Evolutionary conservation across 2,888 invertebrate genomes (phyloP).

Genomic region (Volucella zonaria): DNA sequence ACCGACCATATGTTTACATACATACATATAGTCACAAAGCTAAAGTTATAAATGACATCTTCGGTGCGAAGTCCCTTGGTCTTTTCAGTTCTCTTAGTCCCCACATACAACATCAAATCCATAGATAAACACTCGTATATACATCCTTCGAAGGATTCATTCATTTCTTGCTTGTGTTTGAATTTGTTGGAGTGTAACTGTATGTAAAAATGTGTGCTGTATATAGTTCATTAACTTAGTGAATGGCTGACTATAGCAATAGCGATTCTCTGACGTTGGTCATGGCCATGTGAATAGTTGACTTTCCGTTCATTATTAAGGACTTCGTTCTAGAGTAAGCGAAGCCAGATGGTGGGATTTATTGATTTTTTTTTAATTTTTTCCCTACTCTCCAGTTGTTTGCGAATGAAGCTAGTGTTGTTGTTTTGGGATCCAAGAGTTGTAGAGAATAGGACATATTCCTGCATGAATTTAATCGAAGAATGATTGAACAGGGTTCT

Average conservation of each 20-base stretch:
- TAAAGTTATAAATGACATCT: no score
- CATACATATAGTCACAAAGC: no score
- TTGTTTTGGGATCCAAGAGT: neutral
- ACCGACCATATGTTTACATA: no score
- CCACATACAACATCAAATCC: no score
- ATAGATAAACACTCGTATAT: no score
- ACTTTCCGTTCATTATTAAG: conserved; percentile 20
- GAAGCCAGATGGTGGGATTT: conserved; percentile 46
- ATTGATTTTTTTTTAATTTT: conserved; percentile 36
- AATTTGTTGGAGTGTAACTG: neutral
- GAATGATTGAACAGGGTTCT: conserved; percentile 9
- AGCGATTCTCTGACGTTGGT: neutral
- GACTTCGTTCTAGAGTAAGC: conserved; percentile 6
- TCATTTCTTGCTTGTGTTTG: no score
- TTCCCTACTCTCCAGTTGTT: neutral
- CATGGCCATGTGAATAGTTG: conserved; percentile 26
- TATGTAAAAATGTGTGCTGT: neutral
- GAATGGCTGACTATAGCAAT: neutral
- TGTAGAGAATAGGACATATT: neutral
- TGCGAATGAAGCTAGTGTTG: neutral
- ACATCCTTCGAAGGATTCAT: no score
- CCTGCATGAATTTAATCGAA: conserved; percentile 35
- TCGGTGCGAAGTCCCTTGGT: no score
- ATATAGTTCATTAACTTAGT: conserved; percentile 31
- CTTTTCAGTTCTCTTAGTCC: no score